Conservation (phyloP, 2,797 vertebrate genomes). For the Denticeps clupeoides region DNA sequence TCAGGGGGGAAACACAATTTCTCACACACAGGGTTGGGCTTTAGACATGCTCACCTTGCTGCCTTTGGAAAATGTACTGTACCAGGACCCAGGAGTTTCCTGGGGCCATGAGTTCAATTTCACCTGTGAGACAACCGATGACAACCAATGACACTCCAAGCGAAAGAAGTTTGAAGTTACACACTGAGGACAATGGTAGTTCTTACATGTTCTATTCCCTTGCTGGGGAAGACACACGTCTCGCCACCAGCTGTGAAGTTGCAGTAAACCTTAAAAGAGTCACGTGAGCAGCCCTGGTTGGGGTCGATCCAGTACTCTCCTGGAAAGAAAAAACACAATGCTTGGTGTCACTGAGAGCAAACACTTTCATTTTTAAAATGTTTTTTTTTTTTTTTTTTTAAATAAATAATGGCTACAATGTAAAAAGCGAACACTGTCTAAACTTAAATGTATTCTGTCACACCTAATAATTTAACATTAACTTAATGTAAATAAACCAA, state of each 20-base stretch:
- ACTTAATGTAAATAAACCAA: no score
- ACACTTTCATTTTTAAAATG: no score
- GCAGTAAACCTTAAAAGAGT: conserved; percentile 70
- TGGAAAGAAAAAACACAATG: conserved; percentile 24
- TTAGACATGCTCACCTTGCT: conserved; percentile 51
- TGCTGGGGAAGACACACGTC: conserved; percentile 61
- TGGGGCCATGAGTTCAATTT: conserved; percentile 59
- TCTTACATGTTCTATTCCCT: conserved; percentile 50
- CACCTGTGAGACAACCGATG: conserved; percentile 54
- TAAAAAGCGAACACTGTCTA: no score
- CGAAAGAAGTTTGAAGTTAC: background rate
- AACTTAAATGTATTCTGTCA: no score
- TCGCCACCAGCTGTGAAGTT: conserved; percentile 66
- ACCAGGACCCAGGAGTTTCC: conserved; percentile 67
- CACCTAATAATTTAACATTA: no score
- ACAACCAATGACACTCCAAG: no score
- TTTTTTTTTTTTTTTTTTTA: no score
- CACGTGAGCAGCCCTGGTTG: conserved; percentile 68
- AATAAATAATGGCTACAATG: no score
- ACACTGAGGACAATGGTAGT: background rate
- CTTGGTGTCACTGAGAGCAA: no score
- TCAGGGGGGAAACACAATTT: no score
- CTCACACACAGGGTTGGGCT: no score
- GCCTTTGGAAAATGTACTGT: conserved; percentile 62
- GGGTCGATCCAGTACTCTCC: conserved; percentile 75